Evolutionary conservation across 2,113 vertebrate genomes (phyloP), one percentile per base, ranked within the genome.

Genomic region (Guaruba guarouba): DNA sequence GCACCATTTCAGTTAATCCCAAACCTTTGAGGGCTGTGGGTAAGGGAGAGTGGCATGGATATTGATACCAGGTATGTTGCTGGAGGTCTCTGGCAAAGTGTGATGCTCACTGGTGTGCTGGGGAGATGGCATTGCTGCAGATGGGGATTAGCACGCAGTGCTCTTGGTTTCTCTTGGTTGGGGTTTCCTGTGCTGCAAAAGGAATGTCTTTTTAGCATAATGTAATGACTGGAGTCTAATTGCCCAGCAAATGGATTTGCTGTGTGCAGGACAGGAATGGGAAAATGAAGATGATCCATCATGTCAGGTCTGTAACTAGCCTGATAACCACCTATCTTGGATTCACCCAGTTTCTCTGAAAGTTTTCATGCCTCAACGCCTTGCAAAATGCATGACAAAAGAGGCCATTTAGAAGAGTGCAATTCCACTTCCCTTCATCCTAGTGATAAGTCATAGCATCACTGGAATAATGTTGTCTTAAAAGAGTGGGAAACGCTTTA

Each of bases 191-290:
- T 7, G 7, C 73, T 74, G 89, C 86, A 39, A 69, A 28, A 90
- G 35, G 44, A 69, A 29, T 0, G 0, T 71, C 43, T 0, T 10
- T 75, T 77, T 88, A 88, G 82, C 59, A 57, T 94, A 82, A 90
- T 80, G 63, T 61, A 82, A 81, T 80, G 82, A 62, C 90, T 86
- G 79, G 63, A 90, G 88, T 90, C 92, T 94, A 96, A 96, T 95
- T 96, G 88, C 85, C 90, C 88, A 92, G 92, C 88, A 96, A 96
- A 96, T 97, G 82, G 92, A 82, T 94, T 86, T 80, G 82, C 96
- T 96, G 63, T 74, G 39, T 73, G 95, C 57, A 13, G 94, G 92
- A 77, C 67, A 69, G 90, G 71, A 69, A 22, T 41, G 59, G 79
- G 79, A n/a, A 93, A 96, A 95, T 92, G 82, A 94, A 88, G 85